A percentile compares a stretch with the other conserved stretches of the same genome.
Conservation (phyloP, 2,113 vertebrate genomes). For the Poeciliopsis turrubarensis region DNA sequence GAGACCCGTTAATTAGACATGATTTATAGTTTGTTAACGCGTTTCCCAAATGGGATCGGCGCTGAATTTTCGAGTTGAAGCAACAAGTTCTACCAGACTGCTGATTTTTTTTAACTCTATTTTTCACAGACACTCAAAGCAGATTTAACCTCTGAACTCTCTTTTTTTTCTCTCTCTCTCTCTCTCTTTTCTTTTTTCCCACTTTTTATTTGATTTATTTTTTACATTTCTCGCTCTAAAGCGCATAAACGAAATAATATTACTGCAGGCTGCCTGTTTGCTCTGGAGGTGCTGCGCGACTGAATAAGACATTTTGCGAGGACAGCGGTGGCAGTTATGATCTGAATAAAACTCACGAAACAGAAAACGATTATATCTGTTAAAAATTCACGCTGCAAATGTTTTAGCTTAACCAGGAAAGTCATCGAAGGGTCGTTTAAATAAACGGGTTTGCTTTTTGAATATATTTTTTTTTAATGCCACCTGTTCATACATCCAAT, state of each 20-base stretch:
- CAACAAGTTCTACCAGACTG: slow-evolving; percentile 67
- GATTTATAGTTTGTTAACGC: slow-evolving; percentile 58
- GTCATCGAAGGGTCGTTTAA: neutral
- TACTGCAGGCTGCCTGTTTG: neutral
- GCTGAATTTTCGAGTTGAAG: slow-evolving; percentile 51
- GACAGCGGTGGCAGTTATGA: neutral
- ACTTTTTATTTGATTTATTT: too few relatives aligned
- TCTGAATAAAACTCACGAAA: neutral
- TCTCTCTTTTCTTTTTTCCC: too few relatives aligned
- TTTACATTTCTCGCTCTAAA: slow-evolving; percentile 9
- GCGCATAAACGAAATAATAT: neutral
- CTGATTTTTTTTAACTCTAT: neutral
- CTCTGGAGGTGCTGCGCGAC: too few relatives aligned
- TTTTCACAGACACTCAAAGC: slow-evolving; percentile 9
- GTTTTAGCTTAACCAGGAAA: neutral
- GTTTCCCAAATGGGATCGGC: slow-evolving; percentile 48
- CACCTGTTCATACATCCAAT: too few relatives aligned
- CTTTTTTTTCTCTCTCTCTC: too few relatives aligned
- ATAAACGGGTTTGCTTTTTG: too few relatives aligned
- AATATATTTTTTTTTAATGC: too few relatives aligned
- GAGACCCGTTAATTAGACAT: slow-evolving; percentile 54
- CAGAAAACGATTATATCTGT: neutral
- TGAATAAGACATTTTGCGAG: neutral
- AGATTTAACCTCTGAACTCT: slow-evolving; percentile 2
- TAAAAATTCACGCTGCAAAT: neutral